Base-by-base conservation (phyloP, 2,888 invertebrate genomes). In the Timema podura region DNA sequence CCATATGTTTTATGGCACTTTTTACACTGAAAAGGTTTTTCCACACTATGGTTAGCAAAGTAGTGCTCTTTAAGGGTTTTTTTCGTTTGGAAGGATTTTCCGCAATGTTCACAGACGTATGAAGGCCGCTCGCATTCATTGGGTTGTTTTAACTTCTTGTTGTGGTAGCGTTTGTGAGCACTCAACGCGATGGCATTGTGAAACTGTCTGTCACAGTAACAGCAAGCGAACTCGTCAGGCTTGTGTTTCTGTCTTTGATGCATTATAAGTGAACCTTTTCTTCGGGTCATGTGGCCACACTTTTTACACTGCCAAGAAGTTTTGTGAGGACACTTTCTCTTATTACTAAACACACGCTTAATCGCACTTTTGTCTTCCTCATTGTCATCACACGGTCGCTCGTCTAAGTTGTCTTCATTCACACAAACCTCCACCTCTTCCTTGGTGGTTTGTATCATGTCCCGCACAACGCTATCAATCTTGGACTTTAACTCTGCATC, bases 21-120 rank as follows among this genome's bases (percentile, higher is more conserved):
- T 49, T 74, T 74, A 69, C 80, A 80, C 68, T 77, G 76, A 65
- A 76, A 78, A 44, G 77, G 73, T 51, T 74, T 71, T 54, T 73
- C 75, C 13, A 73, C 69, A 30, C 76, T 76, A 48, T 74, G 74
- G 57, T 78, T 78, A 44, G 77, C 75, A 10, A 70, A 65, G 13
- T 79, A 76, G 70, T 80, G 80, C 69, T 65, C 74, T 67, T 76
- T 76, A 47, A 80, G 72, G 48, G 77, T 75, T 57, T 77, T 79
- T 44, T 67, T 68, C 13, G 61, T 49, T 16, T 57, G 49, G 59
- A 73, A 73, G 13, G 68, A 65, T 48, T 67, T 69, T 6, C 70
- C 70, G 68, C 74, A 74, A 47, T 68, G 67, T n/a, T 74, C 71
- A 49, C 74, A 74, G 5, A 71, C 64, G 61, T 64, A 72, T 9